These are phyloP conservation scores for Podarcis muralis DNA, from an alignment of 2,113 vertebrate species.

Conservation along the genomic window DNA sequence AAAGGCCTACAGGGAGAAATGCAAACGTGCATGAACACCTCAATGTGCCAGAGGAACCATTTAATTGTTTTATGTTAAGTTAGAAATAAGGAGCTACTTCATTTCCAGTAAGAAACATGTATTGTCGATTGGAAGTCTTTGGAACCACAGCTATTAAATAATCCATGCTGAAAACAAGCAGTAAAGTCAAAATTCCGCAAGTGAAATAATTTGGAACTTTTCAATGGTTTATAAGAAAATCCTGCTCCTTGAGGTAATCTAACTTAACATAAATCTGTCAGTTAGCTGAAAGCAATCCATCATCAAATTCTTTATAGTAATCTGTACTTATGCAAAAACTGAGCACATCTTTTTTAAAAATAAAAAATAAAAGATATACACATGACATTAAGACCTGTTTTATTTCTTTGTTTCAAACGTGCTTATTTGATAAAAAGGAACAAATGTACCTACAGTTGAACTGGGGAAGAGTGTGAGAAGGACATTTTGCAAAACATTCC, in stretches of 20 bases:
- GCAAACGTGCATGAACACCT: conserved; percentile 74
- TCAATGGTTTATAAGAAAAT: conserved; percentile 48
- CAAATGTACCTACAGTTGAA: conserved; percentile 94
- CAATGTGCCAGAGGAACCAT: conserved; percentile 47
- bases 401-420: conserved; percentile 78
- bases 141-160: conserved; percentile 50
- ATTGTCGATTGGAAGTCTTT: conserved; percentile 59
- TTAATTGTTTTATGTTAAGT: conserved; percentile 81
- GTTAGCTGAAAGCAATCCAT: conserved; percentile 76
- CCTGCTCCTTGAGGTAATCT: conserved; percentile 73
- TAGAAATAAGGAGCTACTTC: conserved; percentile 78
- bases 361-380: conserved; percentile 60
- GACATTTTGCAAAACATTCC: conserved; percentile 89
- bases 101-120: conserved; percentile 41
- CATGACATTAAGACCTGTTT: conserved; percentile 75
- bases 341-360: conserved; percentile 46
- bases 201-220: conserved; percentile 53
- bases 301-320: conserved; percentile 65
- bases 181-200: conserved; percentile 47
- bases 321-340: conserved; percentile 68
- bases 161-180: conserved; percentile 66
- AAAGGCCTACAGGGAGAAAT: conserved; percentile 90
- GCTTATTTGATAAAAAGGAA: conserved; percentile 89
- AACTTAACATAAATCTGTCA: conserved; percentile 84
- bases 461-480: conserved; percentile 88